A percentile compares a stretch with the other conserved stretches of the same genome.
These are phyloP conservation scores for Tetraodon nigroviridis DNA, from an alignment of 2,113 vertebrate species.

Conservation along the genomic window DNA sequence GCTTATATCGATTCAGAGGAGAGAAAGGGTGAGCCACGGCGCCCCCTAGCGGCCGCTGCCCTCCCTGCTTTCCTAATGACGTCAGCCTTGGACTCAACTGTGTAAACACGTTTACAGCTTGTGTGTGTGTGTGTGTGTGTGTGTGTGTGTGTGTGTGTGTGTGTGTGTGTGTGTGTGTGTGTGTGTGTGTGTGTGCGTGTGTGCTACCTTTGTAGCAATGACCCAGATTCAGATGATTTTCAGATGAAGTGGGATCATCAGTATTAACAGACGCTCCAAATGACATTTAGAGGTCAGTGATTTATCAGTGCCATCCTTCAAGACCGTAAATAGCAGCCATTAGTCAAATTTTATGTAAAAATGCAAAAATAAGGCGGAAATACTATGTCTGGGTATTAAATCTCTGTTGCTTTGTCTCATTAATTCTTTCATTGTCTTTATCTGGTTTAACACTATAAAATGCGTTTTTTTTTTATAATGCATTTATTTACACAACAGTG, in stretches of 20 bases:
- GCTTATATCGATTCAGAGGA: conserved; percentile 3
- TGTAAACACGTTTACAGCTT: neutral
- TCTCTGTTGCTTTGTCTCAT: neutral
- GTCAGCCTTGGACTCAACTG: conserved; percentile 36
- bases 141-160: neutral
- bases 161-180: conserved; percentile 1
- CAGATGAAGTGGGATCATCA: neutral
- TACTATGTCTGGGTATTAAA: neutral
- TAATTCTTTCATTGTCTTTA: neutral
- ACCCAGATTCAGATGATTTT: conserved; percentile 12
- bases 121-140: neutral
- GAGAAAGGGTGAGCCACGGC: conserved; percentile 41
- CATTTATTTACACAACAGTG: neutral
- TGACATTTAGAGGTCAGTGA: neutral
- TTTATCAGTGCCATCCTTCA: neutral
- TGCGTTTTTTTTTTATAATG: neutral
- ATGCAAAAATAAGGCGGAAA: no score
- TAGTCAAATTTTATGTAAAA: no score
- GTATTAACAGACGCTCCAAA: neutral
- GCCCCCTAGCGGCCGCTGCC: conserved; percentile 50
- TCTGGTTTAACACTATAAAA: neutral
- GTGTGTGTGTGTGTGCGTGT: neutral
- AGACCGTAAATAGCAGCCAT: neutral
- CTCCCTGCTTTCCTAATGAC: conserved; percentile 44
- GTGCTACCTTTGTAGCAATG: conserved; percentile 10